phyloP scores from a whole-genome alignment of 2,113 vertebrate species.

The Galeopterus variegatus region DNA sequence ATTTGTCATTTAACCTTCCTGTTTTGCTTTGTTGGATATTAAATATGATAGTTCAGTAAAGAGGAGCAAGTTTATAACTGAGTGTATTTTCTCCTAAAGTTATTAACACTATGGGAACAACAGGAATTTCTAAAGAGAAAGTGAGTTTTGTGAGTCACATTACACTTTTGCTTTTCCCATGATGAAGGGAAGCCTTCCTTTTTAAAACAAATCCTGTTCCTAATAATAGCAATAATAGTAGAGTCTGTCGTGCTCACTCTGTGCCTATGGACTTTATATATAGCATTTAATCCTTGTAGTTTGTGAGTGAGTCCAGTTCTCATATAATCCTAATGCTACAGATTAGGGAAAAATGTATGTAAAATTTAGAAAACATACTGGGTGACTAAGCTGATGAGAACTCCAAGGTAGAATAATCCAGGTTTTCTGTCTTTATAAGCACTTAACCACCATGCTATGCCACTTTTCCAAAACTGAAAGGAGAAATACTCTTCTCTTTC shows the following conservation, averaged over 20 bases:
- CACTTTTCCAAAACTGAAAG: neutral
- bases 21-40: neutral
- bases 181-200: neutral
- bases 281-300: neutral
- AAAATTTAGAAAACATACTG: neutral
- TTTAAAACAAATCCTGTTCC: neutral
- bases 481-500: neutral
- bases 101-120: neutral
- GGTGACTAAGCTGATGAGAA: conserved; percentile 24
- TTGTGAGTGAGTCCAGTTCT: neutral
- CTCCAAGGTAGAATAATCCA: neutral
- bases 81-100: neutral
- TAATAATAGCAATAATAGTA: neutral
- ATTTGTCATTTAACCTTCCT: neutral
- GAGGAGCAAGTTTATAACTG: neutral
- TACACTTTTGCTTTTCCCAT: neutral
- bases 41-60: neutral
- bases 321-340: neutral
- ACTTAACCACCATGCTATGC: neutral
- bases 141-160: neutral
- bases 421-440: neutral
- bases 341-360: too few species aligned
- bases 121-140: neutral
- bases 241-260: neutral
- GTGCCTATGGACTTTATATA: neutral